phyloP scores from a whole-genome alignment of 1,140 invertebrate genomes.

The Cardiocondyla obscurior region DNA sequence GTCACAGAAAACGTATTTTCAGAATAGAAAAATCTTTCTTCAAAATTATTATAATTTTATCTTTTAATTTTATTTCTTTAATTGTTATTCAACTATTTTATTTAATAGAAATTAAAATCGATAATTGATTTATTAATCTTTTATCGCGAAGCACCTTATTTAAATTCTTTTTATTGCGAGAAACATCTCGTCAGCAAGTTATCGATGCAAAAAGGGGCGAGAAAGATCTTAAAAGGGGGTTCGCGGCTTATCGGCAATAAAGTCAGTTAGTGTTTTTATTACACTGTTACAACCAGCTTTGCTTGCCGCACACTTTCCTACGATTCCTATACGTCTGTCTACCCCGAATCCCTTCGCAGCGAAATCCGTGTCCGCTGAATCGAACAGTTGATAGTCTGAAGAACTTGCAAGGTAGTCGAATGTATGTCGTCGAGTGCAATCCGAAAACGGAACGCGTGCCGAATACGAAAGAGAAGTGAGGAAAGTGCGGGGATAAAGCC shows the following conservation, averaged over 20 bases:
- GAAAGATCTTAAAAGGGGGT: too few species aligned
- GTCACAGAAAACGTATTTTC: too few species aligned
- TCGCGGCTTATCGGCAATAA: not conserved
- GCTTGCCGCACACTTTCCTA: not conserved
- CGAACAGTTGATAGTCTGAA: constrained; percentile 42
- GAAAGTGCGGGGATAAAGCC: constrained; percentile 15
- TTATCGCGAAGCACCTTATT: too few species aligned
- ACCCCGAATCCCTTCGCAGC: not conserved
- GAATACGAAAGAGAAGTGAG: constrained; percentile 54
- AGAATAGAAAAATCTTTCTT: too few species aligned
- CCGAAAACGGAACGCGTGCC: constrained; percentile 42
- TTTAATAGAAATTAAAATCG: too few species aligned
- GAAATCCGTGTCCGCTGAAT: constrained; percentile 27
- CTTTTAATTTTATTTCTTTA: too few species aligned
- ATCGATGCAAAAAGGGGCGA: too few species aligned
- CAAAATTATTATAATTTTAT: too few species aligned
- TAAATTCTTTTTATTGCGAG: too few species aligned
- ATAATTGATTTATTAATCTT: too few species aligned
- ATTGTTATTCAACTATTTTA: too few species aligned
- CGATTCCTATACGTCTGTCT: not conserved
- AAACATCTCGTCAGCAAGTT: too few species aligned
- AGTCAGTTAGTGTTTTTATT: not conserved
- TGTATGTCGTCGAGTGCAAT: constrained; percentile 39
- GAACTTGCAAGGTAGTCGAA: constrained; percentile 58
- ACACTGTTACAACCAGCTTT: not conserved